Evolutionary conservation across 2,888 invertebrate genomes (phyloP), one percentile per base, ranked within the genome.

Genomic region (Meteorus cinctellus): DNA sequence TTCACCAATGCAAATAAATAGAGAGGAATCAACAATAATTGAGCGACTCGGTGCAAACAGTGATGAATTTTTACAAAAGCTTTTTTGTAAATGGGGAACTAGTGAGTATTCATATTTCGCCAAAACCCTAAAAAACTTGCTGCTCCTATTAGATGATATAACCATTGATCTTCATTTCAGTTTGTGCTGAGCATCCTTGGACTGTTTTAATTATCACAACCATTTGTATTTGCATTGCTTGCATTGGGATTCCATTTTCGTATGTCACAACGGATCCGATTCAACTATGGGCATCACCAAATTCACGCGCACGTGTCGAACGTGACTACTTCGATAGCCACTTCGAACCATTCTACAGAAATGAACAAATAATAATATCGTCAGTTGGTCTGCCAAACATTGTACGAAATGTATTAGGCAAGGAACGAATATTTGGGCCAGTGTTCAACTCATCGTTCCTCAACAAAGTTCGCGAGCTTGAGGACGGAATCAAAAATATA

Each of bases 261-360:
- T 90, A 94, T 79, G 94, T 98, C 62, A 97, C 96, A 0, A 98
- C 98, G 0, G 95, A 99, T 91, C 99, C 99, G 0, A 98, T 99
- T 0, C 95, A 99, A 89, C 91, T 99, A 76, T 99, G 99, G 99
- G 98, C 99, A 0, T 94, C 98, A 0, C 96, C 98, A 0, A 91
- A 91, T 74, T 97, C 97, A 0, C 92, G 95, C 65, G 96, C 98
- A 0, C 93, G 99, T 0, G 86, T 94, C 19, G 98, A 99, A 89
- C 93, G 96, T 78, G 93, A 96, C 77, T 98, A 94, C 90, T 99
- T 96, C 89, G 98, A 99, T 89, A 92, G 94, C 1, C 94, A 97
- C 85, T 99, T 99, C 90, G 95, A 96, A 85, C 98, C 98, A 0
- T 98, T 98, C 90, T 98, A 96, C 90, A 92, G 98, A 79, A 96